Evolutionary conservation across 2,888 invertebrate genomes (phyloP).

Genomic region (Bunonema sp.): DNA sequence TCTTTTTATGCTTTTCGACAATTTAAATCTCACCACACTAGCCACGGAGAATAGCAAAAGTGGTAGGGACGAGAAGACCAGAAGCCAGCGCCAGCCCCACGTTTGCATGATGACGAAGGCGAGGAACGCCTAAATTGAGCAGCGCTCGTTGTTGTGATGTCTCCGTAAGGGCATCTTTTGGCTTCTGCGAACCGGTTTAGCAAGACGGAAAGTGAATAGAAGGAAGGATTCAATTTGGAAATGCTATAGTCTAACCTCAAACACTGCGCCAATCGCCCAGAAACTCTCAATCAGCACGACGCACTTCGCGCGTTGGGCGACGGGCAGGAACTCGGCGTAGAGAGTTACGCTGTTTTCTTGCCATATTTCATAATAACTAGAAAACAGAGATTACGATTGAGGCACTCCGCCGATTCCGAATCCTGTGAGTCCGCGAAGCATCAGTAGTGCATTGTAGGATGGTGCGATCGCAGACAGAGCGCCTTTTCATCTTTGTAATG

Average conservation of each 20-base stretch:
- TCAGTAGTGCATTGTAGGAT: slow-evolving; percentile 72
- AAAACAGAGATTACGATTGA: slow-evolving; percentile 67
- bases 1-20: slow-evolving; percentile 3
- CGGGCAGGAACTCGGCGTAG: slow-evolving; percentile 85
- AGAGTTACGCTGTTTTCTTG: slow-evolving; percentile 68
- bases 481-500: slow-evolving; percentile 48
- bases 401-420: slow-evolving; percentile 91
- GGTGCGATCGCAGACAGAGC: slow-evolving; percentile 75
- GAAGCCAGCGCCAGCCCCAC: slow-evolving; percentile 74
- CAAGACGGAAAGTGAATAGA: background rate
- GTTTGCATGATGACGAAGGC: slow-evolving; percentile 79
- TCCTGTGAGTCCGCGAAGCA: slow-evolving; percentile 77
- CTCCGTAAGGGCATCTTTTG: background rate
- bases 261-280: slow-evolving; percentile 84
- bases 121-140: slow-evolving; percentile 56
- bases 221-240: background rate
- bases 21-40: background rate
- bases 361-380: no score
- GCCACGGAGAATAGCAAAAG: slow-evolving; percentile 58
- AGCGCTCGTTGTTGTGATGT: background rate
- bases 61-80: slow-evolving; percentile 77
- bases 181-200: background rate
- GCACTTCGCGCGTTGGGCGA: slow-evolving; percentile 80
- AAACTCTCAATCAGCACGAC: slow-evolving; percentile 87
- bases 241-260: slow-evolving; percentile 52